Evolutionary conservation across 2,888 invertebrate genomes (phyloP).

Genomic region (Aproaerema taeniolella): DNA sequence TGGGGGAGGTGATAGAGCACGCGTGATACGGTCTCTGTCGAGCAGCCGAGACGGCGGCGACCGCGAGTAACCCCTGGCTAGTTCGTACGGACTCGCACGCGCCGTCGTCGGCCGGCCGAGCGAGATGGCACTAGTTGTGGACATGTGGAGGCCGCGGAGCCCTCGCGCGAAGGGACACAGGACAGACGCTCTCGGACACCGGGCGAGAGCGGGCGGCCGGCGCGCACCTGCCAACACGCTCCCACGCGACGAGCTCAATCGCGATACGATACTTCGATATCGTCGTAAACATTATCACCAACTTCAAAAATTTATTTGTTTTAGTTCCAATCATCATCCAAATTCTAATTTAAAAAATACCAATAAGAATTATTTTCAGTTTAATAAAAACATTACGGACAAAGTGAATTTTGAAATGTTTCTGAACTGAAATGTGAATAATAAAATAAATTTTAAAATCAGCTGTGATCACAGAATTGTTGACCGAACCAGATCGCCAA

Average conservation of each 20-base stretch:
- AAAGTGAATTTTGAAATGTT: slow-evolving; percentile 44
- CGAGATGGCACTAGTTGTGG: slow-evolving; percentile 66
- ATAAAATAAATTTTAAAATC: slow-evolving; percentile 33
- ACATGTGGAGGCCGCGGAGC: slow-evolving; percentile 70
- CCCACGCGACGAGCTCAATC: slow-evolving; percentile 63
- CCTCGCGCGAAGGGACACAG: slow-evolving; percentile 76
- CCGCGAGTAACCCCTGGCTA: slow-evolving; percentile 78
- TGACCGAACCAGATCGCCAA: slow-evolving; percentile 58
- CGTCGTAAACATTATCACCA: slow-evolving; percentile 52
- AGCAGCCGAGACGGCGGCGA: slow-evolving; percentile 66
- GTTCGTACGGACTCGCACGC: slow-evolving; percentile 74
- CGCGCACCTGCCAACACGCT: slow-evolving; percentile 64
- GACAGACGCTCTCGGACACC: slow-evolving; percentile 78
- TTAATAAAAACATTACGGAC: slow-evolving; percentile 21
- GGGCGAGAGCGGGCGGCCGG: slow-evolving; percentile 77
- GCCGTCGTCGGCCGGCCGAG: slow-evolving; percentile 71
- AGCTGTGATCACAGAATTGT: slow-evolving; percentile 47
- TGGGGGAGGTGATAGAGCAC: slow-evolving; percentile 33
- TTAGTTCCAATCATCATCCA: slow-evolving; percentile 21
- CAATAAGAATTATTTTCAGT: slow-evolving; percentile 24
- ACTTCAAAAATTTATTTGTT: slow-evolving; percentile 27
- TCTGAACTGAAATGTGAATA: slow-evolving; percentile 54
- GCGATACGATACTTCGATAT: slow-evolving; percentile 47
- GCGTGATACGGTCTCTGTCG: slow-evolving; percentile 57
- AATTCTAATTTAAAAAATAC: slow-evolving; percentile 24